These are phyloP conservation scores for Pachydiplax longipennis DNA, from an alignment of 2,888 invertebrate genomes.

Conservation along the genomic window DNA sequence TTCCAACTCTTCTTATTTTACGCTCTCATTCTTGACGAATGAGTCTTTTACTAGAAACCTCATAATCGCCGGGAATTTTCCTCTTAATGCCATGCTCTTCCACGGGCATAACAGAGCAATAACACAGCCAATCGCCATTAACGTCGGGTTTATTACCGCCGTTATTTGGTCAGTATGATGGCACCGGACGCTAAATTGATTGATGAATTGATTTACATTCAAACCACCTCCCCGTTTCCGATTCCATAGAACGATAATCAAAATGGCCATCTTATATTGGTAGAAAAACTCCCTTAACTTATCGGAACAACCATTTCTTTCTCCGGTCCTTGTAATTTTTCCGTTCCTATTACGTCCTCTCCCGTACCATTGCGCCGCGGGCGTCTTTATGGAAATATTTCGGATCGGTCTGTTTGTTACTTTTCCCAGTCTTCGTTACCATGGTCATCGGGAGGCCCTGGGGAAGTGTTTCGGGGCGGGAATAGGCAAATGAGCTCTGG, in stretches of 20 bases:
- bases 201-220: conserved; percentile 43
- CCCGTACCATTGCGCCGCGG: neutral
- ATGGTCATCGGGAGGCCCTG: neutral
- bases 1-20: neutral
- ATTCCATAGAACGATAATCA: conserved; percentile 11
- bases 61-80: neutral
- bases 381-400: neutral
- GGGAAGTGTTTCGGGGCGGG: neutral
- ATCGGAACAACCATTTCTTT: neutral
- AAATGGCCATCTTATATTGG: neutral
- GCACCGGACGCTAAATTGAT: conserved; percentile 19
- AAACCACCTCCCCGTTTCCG: neutral
- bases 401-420: neutral
- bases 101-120: neutral
- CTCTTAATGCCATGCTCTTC: neutral
- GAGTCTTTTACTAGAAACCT: neutral
- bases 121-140: conserved; percentile 28
- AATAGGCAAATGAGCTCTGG: neutral
- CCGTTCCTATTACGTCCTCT: neutral
- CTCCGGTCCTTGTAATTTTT: neutral
- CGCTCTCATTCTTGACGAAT: neutral
- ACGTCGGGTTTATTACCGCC: conserved; percentile 10
- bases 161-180: conserved; percentile 32
- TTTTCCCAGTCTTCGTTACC: neutral
- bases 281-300: conserved; percentile 15